phyloP scores from a whole-genome alignment of 2,797 vertebrate genomes.

The Chrysocyon brachyurus region DNA sequence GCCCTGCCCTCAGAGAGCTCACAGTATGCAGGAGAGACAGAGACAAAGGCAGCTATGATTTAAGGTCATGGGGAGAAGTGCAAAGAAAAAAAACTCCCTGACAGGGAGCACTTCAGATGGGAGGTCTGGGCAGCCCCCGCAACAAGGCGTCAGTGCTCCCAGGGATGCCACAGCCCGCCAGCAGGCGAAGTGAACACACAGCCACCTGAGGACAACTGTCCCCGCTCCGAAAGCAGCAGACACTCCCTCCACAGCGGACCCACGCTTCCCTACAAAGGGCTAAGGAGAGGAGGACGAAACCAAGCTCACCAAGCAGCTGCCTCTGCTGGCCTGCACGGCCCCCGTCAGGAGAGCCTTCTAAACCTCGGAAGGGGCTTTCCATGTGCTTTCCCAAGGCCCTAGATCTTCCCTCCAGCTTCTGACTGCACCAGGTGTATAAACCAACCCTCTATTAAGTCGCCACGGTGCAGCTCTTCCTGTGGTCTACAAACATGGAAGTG shows the following conservation, averaged over 20 bases:
- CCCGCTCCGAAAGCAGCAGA: not conserved
- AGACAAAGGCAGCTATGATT: not conserved
- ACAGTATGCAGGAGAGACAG: not conserved
- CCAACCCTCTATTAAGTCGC: not conserved
- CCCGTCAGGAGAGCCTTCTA: not conserved
- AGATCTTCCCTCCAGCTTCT: not conserved
- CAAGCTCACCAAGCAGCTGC: not conserved
- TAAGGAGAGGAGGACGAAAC: no score
- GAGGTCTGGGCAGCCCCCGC: not conserved
- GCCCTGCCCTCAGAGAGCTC: not conserved
- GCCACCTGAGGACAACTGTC: not conserved
- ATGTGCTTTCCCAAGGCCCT: not conserved
- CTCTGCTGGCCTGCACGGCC: fast-evolving
- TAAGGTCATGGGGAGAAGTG: not conserved
- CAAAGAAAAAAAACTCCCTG: not conserved
- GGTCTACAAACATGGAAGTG: not conserved
- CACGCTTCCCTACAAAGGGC: not conserved
- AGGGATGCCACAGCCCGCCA: not conserved
- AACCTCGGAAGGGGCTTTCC: not conserved
- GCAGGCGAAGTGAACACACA: not conserved
- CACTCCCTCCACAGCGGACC: not conserved
- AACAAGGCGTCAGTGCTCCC: not conserved
- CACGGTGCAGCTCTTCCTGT: not conserved
- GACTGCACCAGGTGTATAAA: not conserved
- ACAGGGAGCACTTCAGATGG: not conserved